Evolutionary conservation across 1,140 invertebrate species (phyloP), one percentile per base, ranked within the genome.

Genomic region (Periplaneta americana): DNA sequence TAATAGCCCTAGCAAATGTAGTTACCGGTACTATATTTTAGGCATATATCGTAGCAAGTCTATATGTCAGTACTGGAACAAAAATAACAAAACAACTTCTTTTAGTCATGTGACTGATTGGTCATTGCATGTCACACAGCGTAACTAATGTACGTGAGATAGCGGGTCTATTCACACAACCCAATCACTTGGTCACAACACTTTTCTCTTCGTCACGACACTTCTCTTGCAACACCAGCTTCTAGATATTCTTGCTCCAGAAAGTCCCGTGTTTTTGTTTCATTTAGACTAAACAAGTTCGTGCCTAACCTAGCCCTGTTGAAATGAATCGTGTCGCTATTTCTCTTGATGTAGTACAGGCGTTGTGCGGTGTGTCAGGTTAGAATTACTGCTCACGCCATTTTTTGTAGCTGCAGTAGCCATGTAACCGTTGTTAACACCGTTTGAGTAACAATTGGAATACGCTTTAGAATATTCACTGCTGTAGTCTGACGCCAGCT

Each of bases 341-440:
- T 22, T 34, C 75, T 66, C 28, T 66, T 28, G 6, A 28, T 66
- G 48, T n/a, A 66, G 33, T 9, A 11, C 74, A 9, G 28, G 37
- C 1, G 74, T 78, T 37, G 39, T 33, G 33, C 31, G 31, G 22
- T 78, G 37, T 74, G 78, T 66, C 2, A 66, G 2, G 11, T 66
- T 28, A 66, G 48, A 66, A 66, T 66, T 66, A 66, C 78, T 34
- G 35, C 79, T 83, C 1, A 36, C 34, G 34, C 57, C 22, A 35
- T n/a, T 66, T 66, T 31, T 80, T 33, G 75, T 80, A 66, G 80
- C 80, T 66, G 37, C 82, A 34, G 83, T 82, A 31, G 84, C 78
- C 83, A 92, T 91, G 86, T 92, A 92, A 74, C 92, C 92, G 84
- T 93, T 93, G 84, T 91, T 92, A 79, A 92, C 91, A 22, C 92